phyloP scores from a whole-genome alignment of 2,888 invertebrate species.

The Oxycera nigricornis region DNA sequence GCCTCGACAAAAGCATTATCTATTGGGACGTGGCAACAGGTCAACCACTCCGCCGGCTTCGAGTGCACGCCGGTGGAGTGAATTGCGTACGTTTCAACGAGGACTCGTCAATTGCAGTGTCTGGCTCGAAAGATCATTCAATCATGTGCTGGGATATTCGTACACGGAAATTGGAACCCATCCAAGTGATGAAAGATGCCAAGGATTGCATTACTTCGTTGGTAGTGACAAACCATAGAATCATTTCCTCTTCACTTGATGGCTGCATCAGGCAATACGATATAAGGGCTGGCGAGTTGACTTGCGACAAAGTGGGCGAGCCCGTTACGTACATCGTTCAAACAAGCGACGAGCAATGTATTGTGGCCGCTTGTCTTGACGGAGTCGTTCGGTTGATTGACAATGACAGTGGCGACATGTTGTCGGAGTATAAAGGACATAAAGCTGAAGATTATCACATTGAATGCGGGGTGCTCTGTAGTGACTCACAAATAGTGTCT shows the following conservation, averaged over 20 bases:
- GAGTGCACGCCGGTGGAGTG: slow-evolving; percentile 88
- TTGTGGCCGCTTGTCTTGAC: slow-evolving; percentile 85
- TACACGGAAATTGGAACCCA: slow-evolving; percentile 72
- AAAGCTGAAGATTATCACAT: slow-evolving; percentile 81
- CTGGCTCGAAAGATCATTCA: slow-evolving; percentile 92
- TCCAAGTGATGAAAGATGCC: slow-evolving; percentile 87
- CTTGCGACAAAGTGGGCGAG: slow-evolving; percentile 83
- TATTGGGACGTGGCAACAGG: slow-evolving; percentile 96
- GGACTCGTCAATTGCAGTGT: slow-evolving; percentile 89
- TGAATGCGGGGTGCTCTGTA: slow-evolving; percentile 84
- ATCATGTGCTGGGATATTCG: slow-evolving; percentile 91
- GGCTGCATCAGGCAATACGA: slow-evolving; percentile 88
- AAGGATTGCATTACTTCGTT: slow-evolving; percentile 87
- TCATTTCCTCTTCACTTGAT: slow-evolving; percentile 90
- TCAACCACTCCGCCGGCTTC: slow-evolving; percentile 79
- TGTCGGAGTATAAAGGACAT: slow-evolving; percentile 85
- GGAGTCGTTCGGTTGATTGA: slow-evolving; percentile 85
- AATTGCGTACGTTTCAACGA: slow-evolving; percentile 84
- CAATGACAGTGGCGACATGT: slow-evolving; percentile 80
- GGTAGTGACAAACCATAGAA: slow-evolving; percentile 86
- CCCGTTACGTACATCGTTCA: slow-evolving; percentile 83
- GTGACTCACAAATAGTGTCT: slow-evolving; percentile 85
- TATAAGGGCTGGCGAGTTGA: slow-evolving; percentile 83
- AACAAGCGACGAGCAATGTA: slow-evolving; percentile 92
- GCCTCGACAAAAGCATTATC: slow-evolving; percentile 91